Evolutionary conservation across 2,888 invertebrate species (phyloP).

Genomic region (Microdon myrmicae): DNA sequence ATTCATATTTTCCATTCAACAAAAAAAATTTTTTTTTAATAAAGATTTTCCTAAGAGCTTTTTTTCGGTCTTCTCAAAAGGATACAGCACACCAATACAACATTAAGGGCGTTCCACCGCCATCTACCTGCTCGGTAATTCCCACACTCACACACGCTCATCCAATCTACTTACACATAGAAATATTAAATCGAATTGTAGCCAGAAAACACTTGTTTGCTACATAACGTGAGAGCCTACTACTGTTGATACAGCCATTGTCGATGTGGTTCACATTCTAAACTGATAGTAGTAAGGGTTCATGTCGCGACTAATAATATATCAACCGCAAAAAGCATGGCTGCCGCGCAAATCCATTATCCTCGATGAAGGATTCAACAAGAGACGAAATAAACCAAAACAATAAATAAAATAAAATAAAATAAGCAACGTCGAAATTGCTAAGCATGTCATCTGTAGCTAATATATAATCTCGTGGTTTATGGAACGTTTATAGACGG

Average conservation of each 20-base stretch:
- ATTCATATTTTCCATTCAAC: constrained; percentile 11
- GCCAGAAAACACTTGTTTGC: constrained; percentile 53
- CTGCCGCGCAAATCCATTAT: constrained; percentile 40
- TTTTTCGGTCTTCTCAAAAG: constrained; percentile 31
- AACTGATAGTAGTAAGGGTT: no score
- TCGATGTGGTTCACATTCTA: no score
- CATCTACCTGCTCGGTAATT: no score
- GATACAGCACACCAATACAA: constrained; percentile 31
- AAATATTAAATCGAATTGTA: constrained; percentile 2
- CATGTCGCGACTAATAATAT: constrained; percentile 32
- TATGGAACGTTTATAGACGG: no score
- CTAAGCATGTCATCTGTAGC: constrained; percentile 23
- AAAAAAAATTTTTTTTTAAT: constrained; percentile 17
- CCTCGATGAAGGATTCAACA: neutral
- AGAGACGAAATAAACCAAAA: no score
- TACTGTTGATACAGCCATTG: no score
- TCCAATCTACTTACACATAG: neutral
- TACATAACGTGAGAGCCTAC: constrained; percentile 35
- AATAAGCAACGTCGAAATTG: no score
- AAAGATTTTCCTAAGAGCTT: constrained; percentile 32
- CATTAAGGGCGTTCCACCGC: no score
- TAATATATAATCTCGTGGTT: constrained; percentile 38
- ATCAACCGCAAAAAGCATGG: constrained; percentile 49
- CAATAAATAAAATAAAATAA: no score
- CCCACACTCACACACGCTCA: constrained; percentile 1